Percentiles rank a stretch among this genome's conserved stretches.
Conservation (phyloP, 2,888 invertebrate genomes). For the Microplitis manilae region DNA sequence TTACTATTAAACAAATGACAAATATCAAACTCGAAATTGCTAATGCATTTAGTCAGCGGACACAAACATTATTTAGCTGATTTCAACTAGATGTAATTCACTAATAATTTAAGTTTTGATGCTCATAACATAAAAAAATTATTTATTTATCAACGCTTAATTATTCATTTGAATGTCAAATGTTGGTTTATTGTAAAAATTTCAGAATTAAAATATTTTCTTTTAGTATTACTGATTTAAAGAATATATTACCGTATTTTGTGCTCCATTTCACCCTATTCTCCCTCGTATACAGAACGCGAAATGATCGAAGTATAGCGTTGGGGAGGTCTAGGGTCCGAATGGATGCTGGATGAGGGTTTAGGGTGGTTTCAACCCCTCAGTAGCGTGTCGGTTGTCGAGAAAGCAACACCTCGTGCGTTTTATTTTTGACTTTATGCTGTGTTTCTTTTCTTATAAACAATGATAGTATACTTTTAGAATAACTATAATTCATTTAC, state of each 20-base stretch:
- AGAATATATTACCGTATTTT: not conserved
- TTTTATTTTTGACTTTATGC: not conserved
- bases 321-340: conserved; percentile 33
- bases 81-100: too few species aligned
- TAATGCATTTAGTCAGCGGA: too few species aligned
- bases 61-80: too few species aligned
- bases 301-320: conserved; percentile 6
- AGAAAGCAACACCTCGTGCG: conserved; percentile 44
- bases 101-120: too few species aligned
- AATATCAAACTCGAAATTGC: too few species aligned
- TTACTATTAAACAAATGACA: too few species aligned
- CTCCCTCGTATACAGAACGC: not conserved
- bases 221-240: not conserved
- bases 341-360: conserved; percentile 18
- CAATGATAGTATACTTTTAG: not conserved
- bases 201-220: not conserved
- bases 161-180: not conserved
- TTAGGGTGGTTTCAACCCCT: conserved; percentile 50
- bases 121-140: too few species aligned
- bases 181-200: not conserved
- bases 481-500: not conserved
- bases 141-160: too few species aligned
- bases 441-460: not conserved
- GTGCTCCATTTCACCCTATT: not conserved
- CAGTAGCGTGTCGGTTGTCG: conserved; percentile 55